Evolutionary conservation across 2,113 vertebrate genomes (phyloP).

Genomic region (Podarcis muralis): DNA sequence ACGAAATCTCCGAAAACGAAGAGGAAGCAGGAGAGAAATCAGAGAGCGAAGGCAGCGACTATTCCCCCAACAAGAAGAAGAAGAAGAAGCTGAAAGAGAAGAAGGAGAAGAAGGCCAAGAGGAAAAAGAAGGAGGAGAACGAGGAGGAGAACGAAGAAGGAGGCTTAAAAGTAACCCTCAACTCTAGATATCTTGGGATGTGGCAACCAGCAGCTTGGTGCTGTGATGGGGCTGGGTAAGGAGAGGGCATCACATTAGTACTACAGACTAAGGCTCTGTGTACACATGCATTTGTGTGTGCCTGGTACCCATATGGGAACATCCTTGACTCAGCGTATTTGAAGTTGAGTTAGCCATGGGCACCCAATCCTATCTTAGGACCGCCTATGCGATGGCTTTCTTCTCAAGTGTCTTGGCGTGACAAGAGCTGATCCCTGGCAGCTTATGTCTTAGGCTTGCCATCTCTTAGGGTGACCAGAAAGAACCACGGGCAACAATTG

Average conservation of each 20-base stretch:
- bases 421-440: neutral
- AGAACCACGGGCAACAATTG: neutral
- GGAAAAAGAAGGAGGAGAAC: constrained; percentile 90
- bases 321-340: neutral
- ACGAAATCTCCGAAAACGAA: constrained; percentile 87
- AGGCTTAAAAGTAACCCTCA: constrained; percentile 78
- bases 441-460: neutral
- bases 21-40: constrained; percentile 85
- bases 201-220: neutral
- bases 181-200: rapidly evolving
- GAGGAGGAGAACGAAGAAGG: constrained; percentile 88
- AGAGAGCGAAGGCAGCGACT: constrained; percentile 91
- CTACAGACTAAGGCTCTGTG: neutral
- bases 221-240: neutral
- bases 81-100: constrained; percentile 96
- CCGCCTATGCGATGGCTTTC: neutral
- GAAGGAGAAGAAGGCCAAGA: constrained; percentile 91
- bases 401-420: neutral
- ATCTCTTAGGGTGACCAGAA: neutral
- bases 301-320: neutral
- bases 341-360: neutral
- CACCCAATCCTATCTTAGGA: neutral
- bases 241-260: neutral
- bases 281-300: neutral
- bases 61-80: constrained; percentile 91